These are phyloP conservation scores for Lepidothrix coronata DNA, from an alignment of 2,113 vertebrate species.

Conservation along the genomic window DNA sequence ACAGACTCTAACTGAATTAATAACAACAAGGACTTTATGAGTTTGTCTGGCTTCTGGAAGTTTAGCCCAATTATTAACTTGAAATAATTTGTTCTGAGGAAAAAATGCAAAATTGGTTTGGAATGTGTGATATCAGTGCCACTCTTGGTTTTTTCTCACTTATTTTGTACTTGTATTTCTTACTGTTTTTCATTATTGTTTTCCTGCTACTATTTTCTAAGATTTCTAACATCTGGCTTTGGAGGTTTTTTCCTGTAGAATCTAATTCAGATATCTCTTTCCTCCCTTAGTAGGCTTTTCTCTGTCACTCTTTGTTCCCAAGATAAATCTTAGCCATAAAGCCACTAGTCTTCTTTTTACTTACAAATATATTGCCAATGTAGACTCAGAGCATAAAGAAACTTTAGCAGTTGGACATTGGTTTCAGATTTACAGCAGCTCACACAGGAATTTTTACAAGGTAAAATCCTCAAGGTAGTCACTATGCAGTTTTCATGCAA, in stretches of 20 bases:
- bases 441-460: not conserved
- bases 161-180: not conserved
- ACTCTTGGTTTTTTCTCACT: not conserved
- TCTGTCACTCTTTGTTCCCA: not conserved
- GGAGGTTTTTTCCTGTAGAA: not conserved
- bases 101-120: not conserved
- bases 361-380: not conserved
- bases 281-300: not conserved
- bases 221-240: not conserved
- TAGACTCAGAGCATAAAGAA: not conserved
- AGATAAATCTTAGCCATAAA: not conserved
- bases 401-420: not conserved
- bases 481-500: not conserved
- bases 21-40: not conserved
- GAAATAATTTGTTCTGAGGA: not conserved
- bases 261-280: not conserved
- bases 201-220: not conserved
- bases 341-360: not conserved
- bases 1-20: not conserved
- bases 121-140: not conserved
- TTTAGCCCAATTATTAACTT: not conserved
- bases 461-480: not conserved
- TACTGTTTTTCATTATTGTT: not conserved
- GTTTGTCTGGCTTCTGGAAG: not conserved
- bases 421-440: not conserved